Base-by-base conservation (phyloP, 2,113 vertebrate species). In the Nibea albiflora region DNA sequence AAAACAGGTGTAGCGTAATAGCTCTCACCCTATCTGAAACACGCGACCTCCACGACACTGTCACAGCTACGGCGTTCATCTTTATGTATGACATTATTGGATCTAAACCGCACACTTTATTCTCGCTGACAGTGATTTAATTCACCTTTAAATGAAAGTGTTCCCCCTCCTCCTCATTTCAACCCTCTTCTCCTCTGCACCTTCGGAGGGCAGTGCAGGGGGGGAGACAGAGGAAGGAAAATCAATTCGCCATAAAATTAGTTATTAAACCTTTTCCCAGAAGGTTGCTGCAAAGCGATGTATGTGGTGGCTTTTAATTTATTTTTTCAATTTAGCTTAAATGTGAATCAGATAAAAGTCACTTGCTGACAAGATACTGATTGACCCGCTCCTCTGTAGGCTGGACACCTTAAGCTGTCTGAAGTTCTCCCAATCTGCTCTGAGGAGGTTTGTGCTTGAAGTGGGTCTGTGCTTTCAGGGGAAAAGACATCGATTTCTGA, bases 211-310 rank as follows among this genome's bases (percentile, higher is more conserved):
- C 73, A 82, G 83, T 49, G 72, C 79, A 65, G 44, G 42, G 35
- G 49, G 75, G 24, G 77, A 69, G 68, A 76, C 35, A 20, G 56
- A 63, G 56, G 42, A 17, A 35, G 75, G 75, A 78, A 92, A 93
- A 94, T 95, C 89, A 89, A 94, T 95, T 86, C 74, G 65, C 89
- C 78, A 89, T 93, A 91, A 93, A 93, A 93, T 93, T 81, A 85
- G 85, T 92, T 91, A 94, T 93, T 90, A 93, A 94, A 90, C 84
- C 85, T 71, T 85, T 86, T 88, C 79, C 76, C 80, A 85, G 78
- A 89, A 78, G 89, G 86, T 85, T 85, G 72, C 73, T 72, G 78
- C 76, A 69, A 69, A 85, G 70, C 54, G 62, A 81, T 52, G 66
- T 64, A 88, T 80, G 83, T 76, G 86, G 81, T 83, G 79, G 81